These are phyloP conservation scores for Drosophila subpulchrella DNA, from an alignment of 1,140 invertebrate genomes.

Conservation along the genomic window DNA sequence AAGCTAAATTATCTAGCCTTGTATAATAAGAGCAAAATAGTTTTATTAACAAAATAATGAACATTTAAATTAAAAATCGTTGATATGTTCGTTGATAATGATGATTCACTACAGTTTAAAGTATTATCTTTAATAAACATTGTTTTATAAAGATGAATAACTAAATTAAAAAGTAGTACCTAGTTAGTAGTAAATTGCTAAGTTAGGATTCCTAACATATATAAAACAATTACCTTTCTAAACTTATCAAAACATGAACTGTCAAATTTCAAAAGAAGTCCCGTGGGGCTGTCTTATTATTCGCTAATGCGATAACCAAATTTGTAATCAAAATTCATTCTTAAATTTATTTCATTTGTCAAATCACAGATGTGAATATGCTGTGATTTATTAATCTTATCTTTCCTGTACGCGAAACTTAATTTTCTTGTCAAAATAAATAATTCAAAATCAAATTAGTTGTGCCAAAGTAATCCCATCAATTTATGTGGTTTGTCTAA, in stretches of 20 bases:
- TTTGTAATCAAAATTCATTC: conserved; percentile 5
- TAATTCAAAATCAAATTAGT: conserved; percentile 33
- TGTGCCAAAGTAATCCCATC: neutral
- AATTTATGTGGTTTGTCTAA: conserved; percentile 8
- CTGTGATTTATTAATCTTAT: conserved; percentile 11
- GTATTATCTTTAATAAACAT: no score
- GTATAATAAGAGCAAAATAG: no score
- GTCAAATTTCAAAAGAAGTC: neutral
- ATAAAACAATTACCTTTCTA: no score
- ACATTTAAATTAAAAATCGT: no score
- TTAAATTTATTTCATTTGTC: conserved; percentile 28
- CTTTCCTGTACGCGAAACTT: neutral
- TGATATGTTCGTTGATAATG: no score
- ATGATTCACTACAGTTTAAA: no score
- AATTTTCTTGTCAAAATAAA: conserved; percentile 26
- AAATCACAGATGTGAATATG: conserved; percentile 12
- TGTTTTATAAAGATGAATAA: no score
- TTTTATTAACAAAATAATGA: no score
- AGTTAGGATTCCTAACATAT: no score
- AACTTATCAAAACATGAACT: neutral
- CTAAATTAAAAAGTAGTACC: no score
- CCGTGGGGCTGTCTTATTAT: conserved; percentile 1
- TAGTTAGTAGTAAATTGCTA: no score
- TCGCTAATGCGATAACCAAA: conserved; percentile 3
- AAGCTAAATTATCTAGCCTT: no score